Evolutionary conservation across 2,797 vertebrate species (phyloP).

Genomic region (Lophius americanus): DNA sequence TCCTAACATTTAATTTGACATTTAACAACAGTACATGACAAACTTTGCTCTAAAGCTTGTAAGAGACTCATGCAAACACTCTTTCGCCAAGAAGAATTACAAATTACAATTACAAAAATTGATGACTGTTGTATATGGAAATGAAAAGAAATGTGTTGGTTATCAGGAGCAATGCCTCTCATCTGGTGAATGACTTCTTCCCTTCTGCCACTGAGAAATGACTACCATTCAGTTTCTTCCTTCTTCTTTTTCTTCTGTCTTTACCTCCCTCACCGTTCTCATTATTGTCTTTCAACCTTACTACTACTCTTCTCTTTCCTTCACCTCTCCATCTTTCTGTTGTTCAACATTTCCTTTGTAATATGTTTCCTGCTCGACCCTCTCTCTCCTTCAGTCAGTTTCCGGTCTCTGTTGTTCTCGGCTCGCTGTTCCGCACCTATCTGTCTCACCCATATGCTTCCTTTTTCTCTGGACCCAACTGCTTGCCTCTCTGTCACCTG

Average conservation of each 20-base stretch:
- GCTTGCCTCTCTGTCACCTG: conserved; percentile 24
- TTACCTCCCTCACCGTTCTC: neutral
- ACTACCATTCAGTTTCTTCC: conserved; percentile 31
- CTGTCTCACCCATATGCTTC: conserved; percentile 21
- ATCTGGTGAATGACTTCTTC: conserved; percentile 34
- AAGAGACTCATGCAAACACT: neutral
- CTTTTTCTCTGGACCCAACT: conserved; percentile 5
- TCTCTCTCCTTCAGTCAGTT: conserved; percentile 1
- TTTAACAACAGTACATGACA: neutral
- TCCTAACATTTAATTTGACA: neutral
- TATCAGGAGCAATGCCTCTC: conserved; percentile 12
- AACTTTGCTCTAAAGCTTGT: neutral
- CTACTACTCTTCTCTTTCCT: neutral
- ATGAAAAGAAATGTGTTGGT: too few species aligned
- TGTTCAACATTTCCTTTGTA: conserved; percentile 8
- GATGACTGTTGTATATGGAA: too few species aligned
- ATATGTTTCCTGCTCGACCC: neutral
- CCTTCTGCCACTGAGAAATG: conserved; percentile 51
- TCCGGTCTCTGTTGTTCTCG: conserved; percentile 25
- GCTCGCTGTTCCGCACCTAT: conserved; percentile 7
- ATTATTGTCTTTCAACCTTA: neutral
- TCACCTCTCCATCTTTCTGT: neutral
- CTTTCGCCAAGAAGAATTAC: neutral
- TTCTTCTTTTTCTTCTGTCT: conserved; percentile 2
- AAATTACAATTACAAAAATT: too few species aligned